phyloP scores from a whole-genome alignment of 2,888 invertebrate species.

The Nymphalis polychloros region DNA sequence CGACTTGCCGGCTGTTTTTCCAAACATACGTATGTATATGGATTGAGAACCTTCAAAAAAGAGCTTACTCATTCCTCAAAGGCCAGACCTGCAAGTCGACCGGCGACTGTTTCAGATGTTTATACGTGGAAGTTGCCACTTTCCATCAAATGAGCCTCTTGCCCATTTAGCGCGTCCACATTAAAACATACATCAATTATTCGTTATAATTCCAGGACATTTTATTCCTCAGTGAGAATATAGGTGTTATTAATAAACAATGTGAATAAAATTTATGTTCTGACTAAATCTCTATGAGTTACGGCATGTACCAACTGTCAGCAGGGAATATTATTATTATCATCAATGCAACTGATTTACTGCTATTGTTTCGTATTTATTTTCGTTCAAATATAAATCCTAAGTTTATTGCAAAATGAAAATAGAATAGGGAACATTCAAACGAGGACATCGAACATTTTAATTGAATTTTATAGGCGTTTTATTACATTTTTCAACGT shows the following conservation, averaged over 20 bases:
- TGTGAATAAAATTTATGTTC: slow-evolving; percentile 51
- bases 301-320: slow-evolving; percentile 47
- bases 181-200: not conserved
- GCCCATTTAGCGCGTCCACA: too few relatives aligned
- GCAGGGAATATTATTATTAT: slow-evolving; percentile 50
- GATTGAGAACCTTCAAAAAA: too few relatives aligned
- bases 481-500: slow-evolving; percentile 17
- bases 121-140: too few relatives aligned
- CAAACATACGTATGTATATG: too few relatives aligned
- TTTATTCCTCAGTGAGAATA: not conserved
- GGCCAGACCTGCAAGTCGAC: too few relatives aligned
- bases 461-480: slow-evolving; percentile 15
- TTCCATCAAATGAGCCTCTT: too few relatives aligned
- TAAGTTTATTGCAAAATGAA: slow-evolving; percentile 21
- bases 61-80: too few relatives aligned
- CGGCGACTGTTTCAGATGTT: too few relatives aligned
- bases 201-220: not conserved
- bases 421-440: slow-evolving; percentile 18
- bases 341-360: slow-evolving; percentile 39
- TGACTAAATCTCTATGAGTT: slow-evolving; percentile 60
- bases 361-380: slow-evolving; percentile 32
- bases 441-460: slow-evolving; percentile 12
- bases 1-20: too few relatives aligned
- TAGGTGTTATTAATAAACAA: slow-evolving; percentile 53
- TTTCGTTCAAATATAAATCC: slow-evolving; percentile 29